phyloP scores from a whole-genome alignment of 2,797 vertebrate genomes.

The Odontamblyopus lacepedii region DNA sequence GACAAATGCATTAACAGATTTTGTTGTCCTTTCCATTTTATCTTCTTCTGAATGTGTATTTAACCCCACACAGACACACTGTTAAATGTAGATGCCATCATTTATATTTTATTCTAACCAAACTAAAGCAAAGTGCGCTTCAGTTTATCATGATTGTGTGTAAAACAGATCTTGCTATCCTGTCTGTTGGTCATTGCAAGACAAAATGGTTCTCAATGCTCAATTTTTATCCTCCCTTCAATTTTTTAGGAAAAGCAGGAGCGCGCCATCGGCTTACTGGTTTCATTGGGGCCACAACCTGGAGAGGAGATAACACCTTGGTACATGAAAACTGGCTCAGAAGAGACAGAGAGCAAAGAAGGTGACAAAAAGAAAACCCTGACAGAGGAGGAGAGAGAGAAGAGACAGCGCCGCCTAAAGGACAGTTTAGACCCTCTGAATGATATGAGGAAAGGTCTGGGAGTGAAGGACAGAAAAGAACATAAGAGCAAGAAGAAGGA shows the following conservation, averaged over 20 bases:
- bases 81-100: too few relatives aligned
- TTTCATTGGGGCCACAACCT: constrained; percentile 86
- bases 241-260: constrained; percentile 84
- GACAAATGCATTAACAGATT: too few relatives aligned
- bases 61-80: too few relatives aligned
- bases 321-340: constrained; percentile 82
- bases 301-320: constrained; percentile 84
- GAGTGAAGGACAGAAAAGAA: constrained; percentile 65
- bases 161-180: too few relatives aligned
- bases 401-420: constrained; percentile 84
- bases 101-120: too few relatives aligned
- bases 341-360: constrained; percentile 40
- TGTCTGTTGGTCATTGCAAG: background rate
- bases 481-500: constrained; percentile 71
- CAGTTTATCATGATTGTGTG: too few relatives aligned
- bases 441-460: constrained; percentile 81
- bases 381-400: constrained; percentile 76
- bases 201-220: too few relatives aligned
- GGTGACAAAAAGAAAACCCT: constrained; percentile 55
- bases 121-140: too few relatives aligned
- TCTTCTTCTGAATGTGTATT: too few relatives aligned
- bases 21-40: too few relatives aligned
- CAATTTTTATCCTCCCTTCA: background rate
- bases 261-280: constrained; percentile 86
- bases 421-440: constrained; percentile 82